Evolutionary conservation across 2,797 vertebrate species (phyloP).

Genomic region (Remorina albescens): DNA sequence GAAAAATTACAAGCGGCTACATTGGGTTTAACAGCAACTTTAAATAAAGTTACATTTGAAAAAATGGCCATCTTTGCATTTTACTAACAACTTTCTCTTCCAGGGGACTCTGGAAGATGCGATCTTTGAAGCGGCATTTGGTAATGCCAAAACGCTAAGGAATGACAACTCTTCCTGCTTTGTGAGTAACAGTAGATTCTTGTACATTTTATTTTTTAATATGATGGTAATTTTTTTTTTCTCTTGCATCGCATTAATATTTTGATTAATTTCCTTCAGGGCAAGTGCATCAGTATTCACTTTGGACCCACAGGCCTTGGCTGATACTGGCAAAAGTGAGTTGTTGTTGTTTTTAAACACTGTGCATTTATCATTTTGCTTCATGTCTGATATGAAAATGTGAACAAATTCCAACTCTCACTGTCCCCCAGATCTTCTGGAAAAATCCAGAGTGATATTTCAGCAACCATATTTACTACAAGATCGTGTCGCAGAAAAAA

Average conservation of each 20-base stretch:
- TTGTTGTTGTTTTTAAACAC: slow-evolving; percentile 32
- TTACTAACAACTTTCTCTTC: not conserved
- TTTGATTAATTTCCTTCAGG: slow-evolving; percentile 77
- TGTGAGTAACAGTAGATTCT: slow-evolving; percentile 84
- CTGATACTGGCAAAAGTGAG: slow-evolving; percentile 96
- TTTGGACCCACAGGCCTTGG: slow-evolving; percentile 92
- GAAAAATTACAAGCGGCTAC: not conserved
- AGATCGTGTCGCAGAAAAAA: slow-evolving; percentile 96
- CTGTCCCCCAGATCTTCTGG: slow-evolving; percentile 89
- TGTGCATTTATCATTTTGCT: not conserved
- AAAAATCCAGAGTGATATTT: slow-evolving; percentile 98
- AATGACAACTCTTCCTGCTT: slow-evolving; percentile 97
- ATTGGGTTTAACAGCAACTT: not conserved
- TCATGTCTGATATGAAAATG: not conserved
- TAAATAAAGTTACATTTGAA: not conserved
- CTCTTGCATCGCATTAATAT: not conserved
- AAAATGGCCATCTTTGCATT: not conserved
- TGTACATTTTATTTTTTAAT: not conserved
- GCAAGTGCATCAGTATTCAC: slow-evolving; percentile 97
- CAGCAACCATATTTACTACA: slow-evolving; percentile 97
- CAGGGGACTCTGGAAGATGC: slow-evolving; percentile 97
- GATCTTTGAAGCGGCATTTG: slow-evolving; percentile 95
- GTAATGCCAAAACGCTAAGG: slow-evolving; percentile 94
- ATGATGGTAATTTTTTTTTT: not conserved
- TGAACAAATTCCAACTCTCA: slow-evolving; percentile 14